These are phyloP conservation scores for Cebidichthys violaceus DNA, from an alignment of 2,113 vertebrate genomes.

Conservation along the genomic window DNA sequence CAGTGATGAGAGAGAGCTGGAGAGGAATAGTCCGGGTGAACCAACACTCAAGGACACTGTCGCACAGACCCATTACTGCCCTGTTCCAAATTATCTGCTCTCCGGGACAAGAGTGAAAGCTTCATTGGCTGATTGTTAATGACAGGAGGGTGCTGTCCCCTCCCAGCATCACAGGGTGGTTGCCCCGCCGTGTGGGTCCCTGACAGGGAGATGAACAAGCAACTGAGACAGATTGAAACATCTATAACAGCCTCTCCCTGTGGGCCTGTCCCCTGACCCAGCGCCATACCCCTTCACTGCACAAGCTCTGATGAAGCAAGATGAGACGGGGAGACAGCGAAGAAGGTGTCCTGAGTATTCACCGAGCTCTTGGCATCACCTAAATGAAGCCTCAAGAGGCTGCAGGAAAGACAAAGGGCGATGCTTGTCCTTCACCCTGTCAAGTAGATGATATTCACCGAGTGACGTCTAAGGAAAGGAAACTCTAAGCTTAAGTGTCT, in stretches of 20 bases:
- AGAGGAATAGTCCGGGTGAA: slow-evolving; percentile 12
- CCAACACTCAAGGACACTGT: slow-evolving; percentile 56
- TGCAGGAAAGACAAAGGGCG: background rate
- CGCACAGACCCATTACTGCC: slow-evolving; percentile 6
- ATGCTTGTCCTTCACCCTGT: slow-evolving; percentile 2
- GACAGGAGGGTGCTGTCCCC: slow-evolving; percentile 58
- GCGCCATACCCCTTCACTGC: slow-evolving; percentile 23
- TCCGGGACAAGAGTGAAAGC: slow-evolving; percentile 63
- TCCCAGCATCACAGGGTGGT: slow-evolving; percentile 60
- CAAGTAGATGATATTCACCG: slow-evolving; percentile 18
- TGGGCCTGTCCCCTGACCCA: slow-evolving; percentile 53
- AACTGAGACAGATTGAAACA: slow-evolving; percentile 65
- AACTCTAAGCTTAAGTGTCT: background rate
- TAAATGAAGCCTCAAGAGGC: slow-evolving; percentile 40
- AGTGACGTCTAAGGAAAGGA: slow-evolving; percentile 3
- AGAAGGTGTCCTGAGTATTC: slow-evolving; percentile 30
- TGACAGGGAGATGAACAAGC: slow-evolving; percentile 60
- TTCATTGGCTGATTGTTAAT: slow-evolving; percentile 66
- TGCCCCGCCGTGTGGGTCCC: slow-evolving; percentile 56
- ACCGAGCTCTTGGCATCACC: slow-evolving; percentile 46
- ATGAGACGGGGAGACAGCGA: slow-evolving; percentile 23
- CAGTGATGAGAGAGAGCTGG: slow-evolving; percentile 30
- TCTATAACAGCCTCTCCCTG: slow-evolving; percentile 60
- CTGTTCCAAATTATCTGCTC: slow-evolving; percentile 48
- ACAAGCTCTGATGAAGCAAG: slow-evolving; percentile 51